A percentile compares a stretch with the other conserved stretches of the same genome.
phyloP scores from a whole-genome alignment of 2,797 vertebrate species.

The Melanotaenia parkinsoni region DNA sequence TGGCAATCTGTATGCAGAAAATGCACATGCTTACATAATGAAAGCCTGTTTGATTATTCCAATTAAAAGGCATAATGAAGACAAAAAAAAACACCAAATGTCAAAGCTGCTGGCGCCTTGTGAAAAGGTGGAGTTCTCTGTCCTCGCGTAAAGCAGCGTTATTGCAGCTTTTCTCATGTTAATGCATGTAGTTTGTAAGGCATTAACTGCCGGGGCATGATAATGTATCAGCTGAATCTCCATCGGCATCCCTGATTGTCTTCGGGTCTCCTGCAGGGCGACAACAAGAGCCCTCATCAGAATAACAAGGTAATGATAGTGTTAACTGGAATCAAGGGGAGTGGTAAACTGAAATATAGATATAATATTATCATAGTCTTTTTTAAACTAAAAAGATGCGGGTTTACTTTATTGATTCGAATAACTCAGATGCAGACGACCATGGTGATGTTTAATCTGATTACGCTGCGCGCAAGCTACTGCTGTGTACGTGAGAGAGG shows the following conservation, averaged over 20 bases:
- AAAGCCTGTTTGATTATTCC: not conserved
- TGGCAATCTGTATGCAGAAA: not conserved
- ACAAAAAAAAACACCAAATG: not conserved
- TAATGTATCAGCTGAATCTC: slow-evolving; percentile 64
- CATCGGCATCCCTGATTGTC: slow-evolving; percentile 36
- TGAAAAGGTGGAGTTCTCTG: slow-evolving; percentile 31
- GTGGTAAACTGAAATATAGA: not conserved
- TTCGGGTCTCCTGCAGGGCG: slow-evolving; percentile 27
- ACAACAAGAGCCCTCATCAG: slow-evolving; percentile 20
- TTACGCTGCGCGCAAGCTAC: slow-evolving; percentile 28
- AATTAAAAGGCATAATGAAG: not conserved
- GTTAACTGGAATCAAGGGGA: not conserved
- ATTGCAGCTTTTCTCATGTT: slow-evolving; percentile 69
- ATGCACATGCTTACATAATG: not conserved
- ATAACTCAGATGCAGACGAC: slow-evolving; percentile 35
- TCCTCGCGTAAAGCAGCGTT: slow-evolving; percentile 41
- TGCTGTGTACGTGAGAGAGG: slow-evolving; percentile 5
- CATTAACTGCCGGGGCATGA: slow-evolving; percentile 44
- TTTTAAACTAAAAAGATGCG: not conserved
- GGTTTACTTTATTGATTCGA: slow-evolving; percentile 31
- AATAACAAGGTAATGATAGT: not conserved
- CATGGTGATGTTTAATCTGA: slow-evolving; percentile 69
- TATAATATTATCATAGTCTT: not conserved
- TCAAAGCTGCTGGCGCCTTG: not conserved
- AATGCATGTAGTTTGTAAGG: slow-evolving; percentile 67